Evolutionary conservation across 2,888 invertebrate species (phyloP), one percentile per base, ranked within the genome.

Genomic region (Ptycholaimellus sp.): DNA sequence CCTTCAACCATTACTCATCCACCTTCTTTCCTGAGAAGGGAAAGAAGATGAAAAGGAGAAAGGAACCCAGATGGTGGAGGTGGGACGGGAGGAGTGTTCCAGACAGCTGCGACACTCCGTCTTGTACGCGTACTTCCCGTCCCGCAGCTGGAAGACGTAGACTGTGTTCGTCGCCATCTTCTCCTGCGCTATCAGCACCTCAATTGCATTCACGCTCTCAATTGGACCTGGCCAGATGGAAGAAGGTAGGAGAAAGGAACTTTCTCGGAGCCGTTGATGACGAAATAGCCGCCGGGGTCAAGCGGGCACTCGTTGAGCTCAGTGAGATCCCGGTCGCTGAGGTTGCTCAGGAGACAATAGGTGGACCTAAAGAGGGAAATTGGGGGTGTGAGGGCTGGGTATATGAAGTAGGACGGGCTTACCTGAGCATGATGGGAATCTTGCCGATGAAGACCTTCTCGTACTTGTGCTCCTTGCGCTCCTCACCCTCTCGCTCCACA

Each of bases 81-180:
- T n/a, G n/a, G n/a, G n/a, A n/a, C n/a, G n/a, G n/a, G n/a, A n/a
- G n/a, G 70, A 70, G 57, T 81, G 78, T 53, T 82, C 81, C 42
- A 81, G 60, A 54, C 79, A 79, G 0, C 87, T 90, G 33, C 93
- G 68, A 48, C 90, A 87, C 68, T 93, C 90, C 40, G 87, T 76
- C 67, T 90, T 93, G 57, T 74, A 93, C 1, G 87, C 87, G 67
- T 80, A 93, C 61, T 93, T 93, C 17, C 83, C 81, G 61, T 93
- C 93, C 64, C 93, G 93, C 81, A 93, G 85, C 51, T 81, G 77
- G 57, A 93, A 93, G 11, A 93, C 93, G 63, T 93, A 93, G 2
- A 93, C 93, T 33, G 90, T 93, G 58, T 93, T 93, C 9, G 90
- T 90, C 5, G 93, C 90, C 93, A 93, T 93, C 65, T 93, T 93